Conservation (phyloP, 2,797 vertebrate species). For the Melanotaenia parkinsoni region DNA sequence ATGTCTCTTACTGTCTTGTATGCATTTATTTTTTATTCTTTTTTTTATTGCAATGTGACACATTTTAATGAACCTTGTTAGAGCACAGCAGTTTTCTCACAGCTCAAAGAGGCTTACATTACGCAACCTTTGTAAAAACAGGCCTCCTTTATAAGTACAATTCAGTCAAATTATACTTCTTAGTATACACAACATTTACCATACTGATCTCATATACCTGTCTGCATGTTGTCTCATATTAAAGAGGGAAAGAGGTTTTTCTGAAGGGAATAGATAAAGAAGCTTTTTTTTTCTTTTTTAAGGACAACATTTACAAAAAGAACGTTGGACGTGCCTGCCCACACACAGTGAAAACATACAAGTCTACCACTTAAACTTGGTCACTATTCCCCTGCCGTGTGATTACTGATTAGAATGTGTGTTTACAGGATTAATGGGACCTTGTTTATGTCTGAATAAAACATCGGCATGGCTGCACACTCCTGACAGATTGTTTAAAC, state of each 20-base stretch:
- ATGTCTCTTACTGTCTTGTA: slow-evolving; percentile 13
- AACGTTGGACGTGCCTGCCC: not conserved
- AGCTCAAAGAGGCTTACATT: slow-evolving; percentile 40
- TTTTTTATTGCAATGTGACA: not conserved
- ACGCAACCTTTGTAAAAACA: slow-evolving; percentile 24
- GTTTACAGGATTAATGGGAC: slow-evolving; percentile 43
- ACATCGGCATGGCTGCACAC: not conserved
- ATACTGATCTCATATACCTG: slow-evolving; percentile 2
- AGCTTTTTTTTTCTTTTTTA: slow-evolving; percentile 1
- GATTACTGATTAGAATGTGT: slow-evolving; percentile 6
- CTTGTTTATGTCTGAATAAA: slow-evolving; percentile 38
- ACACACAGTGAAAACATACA: slow-evolving; percentile 7
- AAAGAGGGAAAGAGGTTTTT: slow-evolving; percentile 4
- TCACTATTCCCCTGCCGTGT: not conserved
- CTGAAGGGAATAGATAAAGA: not conserved
- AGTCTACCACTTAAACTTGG: not conserved
- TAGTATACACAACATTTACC: slow-evolving; percentile 7
- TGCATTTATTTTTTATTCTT: slow-evolving; percentile 15
- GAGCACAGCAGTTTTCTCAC: not conserved
- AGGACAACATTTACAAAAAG: not conserved
- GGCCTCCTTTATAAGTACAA: slow-evolving; percentile 13
- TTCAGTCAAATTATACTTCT: slow-evolving; percentile 28
- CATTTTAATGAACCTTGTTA: not conserved
- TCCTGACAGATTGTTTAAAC: not conserved
- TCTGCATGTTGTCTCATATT: slow-evolving; percentile 9